Conservation (phyloP, 64 coral and sea anemone genomes). For the Cladopsammia gracilis region DNA sequence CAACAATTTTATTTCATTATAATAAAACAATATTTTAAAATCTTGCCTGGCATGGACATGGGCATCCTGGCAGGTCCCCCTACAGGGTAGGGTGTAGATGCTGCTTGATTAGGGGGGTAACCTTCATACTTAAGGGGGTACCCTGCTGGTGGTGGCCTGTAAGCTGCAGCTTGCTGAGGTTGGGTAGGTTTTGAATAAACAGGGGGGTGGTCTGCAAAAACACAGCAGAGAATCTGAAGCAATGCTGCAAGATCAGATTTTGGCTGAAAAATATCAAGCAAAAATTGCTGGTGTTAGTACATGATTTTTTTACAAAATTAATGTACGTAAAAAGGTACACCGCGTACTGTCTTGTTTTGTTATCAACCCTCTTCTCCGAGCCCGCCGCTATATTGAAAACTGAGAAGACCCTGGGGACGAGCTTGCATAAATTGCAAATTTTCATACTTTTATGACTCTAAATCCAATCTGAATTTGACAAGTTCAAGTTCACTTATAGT, state of each 20-base stretch:
- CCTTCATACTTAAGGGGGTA: constrained; percentile 47
- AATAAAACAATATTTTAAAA: too few relatives aligned
- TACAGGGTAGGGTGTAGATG: constrained; percentile 66
- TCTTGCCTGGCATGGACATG: constrained; percentile 79
- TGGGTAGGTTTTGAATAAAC: constrained; percentile 76
- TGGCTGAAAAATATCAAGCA: constrained; percentile 92
- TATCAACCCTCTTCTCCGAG: too few relatives aligned
- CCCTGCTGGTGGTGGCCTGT: constrained; percentile 6
- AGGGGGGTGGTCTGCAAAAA: constrained; percentile 90
- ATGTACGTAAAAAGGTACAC: neutral
- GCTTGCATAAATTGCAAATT: too few relatives aligned
- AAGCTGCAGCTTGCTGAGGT: constrained; percentile 36
- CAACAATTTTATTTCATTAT: too few relatives aligned
- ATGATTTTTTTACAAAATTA: too few relatives aligned
- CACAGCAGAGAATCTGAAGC: constrained; percentile 82
- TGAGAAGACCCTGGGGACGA: too few relatives aligned
- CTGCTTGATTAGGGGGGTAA: constrained; percentile 53
- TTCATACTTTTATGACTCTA: too few relatives aligned
- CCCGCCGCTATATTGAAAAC: too few relatives aligned
- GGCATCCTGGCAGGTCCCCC: constrained; percentile 59
- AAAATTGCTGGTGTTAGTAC: too few relatives aligned
- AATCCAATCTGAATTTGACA: too few relatives aligned
- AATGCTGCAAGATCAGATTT: constrained; percentile 85
- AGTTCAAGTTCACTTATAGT: too few relatives aligned
- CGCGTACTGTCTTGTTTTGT: too few relatives aligned